These are phyloP conservation scores for Hexactinellida sp. DNA, from an alignment of 37 sponge, comb jelly and placozoan genomes.

Conservation along the genomic window DNA sequence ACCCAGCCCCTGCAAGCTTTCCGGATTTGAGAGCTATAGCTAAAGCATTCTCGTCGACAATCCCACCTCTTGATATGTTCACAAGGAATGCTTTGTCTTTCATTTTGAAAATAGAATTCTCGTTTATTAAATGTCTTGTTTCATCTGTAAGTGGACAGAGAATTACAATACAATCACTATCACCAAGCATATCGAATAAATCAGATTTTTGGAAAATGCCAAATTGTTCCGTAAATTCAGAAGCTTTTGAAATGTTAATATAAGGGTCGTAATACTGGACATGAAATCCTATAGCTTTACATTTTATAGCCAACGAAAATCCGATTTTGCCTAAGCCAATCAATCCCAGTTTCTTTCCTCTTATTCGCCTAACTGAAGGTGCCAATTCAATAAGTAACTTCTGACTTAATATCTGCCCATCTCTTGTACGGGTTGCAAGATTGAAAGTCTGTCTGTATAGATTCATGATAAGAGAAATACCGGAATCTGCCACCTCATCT, in stretches of 20 bases:
- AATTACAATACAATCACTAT: slow-evolving; percentile 54
- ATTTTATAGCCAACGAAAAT: slow-evolving; percentile 42
- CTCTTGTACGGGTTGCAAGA: slow-evolving; percentile 21
- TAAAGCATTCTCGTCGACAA: too few species aligned
- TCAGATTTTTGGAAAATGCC: slow-evolving; percentile 27
- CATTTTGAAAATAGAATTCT: slow-evolving; percentile 24
- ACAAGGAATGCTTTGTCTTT: slow-evolving; percentile 60
- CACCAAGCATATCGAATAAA: slow-evolving; percentile 29
- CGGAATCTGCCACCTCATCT: slow-evolving; percentile 73
- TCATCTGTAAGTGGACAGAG: slow-evolving; percentile 52
- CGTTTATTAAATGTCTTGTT: slow-evolving; percentile 45
- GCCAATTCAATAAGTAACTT: slow-evolving; percentile 19
- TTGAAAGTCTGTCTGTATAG: slow-evolving; percentile 45
- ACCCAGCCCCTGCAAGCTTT: too few species aligned
- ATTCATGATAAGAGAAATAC: slow-evolving; percentile 46
- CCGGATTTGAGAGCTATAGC: too few species aligned
- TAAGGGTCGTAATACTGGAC: slow-evolving; percentile 53
- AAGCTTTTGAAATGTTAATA: slow-evolving; percentile 25
- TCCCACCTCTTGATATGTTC: too few species aligned
- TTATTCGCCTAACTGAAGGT: slow-evolving; percentile 35
- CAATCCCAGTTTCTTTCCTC: slow-evolving; percentile 63
- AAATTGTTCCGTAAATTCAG: slow-evolving; percentile 32
- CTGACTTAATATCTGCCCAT: slow-evolving; percentile 21
- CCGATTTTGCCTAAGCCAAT: slow-evolving; percentile 68
- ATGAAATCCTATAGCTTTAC: slow-evolving; percentile 58